A percentile compares a stretch with the other conserved stretches of the same genome.
Conservation (phyloP, 2,888 invertebrate genomes). For the Sthenelais limicola region DNA sequence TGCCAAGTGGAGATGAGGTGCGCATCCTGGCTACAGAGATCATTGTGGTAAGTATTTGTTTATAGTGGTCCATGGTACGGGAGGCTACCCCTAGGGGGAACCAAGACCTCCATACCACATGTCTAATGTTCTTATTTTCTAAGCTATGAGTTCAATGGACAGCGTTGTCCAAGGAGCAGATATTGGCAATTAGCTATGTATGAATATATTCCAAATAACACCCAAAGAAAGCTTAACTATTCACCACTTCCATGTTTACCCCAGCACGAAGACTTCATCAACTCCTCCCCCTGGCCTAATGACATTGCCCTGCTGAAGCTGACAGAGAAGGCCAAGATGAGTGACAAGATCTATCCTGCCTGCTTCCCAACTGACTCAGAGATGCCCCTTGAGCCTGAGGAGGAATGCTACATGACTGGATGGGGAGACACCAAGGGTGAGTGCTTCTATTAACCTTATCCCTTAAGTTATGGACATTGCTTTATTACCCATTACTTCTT, state of each 20-base stretch:
- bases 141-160: too few relatives aligned
- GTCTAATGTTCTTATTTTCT: too few relatives aligned
- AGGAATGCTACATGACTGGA: slow-evolving; percentile 22
- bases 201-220: too few relatives aligned
- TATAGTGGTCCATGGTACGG: neutral
- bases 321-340: neutral
- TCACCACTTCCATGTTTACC: neutral
- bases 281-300: slow-evolving; percentile 13
- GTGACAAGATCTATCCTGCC: neutral
- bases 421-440: slow-evolving; percentile 32
- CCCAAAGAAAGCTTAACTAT: too few relatives aligned
- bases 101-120: too few relatives aligned
- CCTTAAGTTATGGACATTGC: neutral
- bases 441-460: neutral
- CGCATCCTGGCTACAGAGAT: neutral
- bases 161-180: too few relatives aligned
- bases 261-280: slow-evolving; percentile 25
- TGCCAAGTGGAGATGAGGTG: slow-evolving; percentile 11
- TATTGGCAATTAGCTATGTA: too few relatives aligned
- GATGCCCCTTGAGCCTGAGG: neutral
- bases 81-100: too few relatives aligned
- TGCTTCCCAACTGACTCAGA: slow-evolving; percentile 7
- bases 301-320: slow-evolving; percentile 25
- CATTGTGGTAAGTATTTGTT: slow-evolving; percentile 17
- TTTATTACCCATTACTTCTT: neutral